Evolutionary conservation across 2,113 vertebrate genomes (phyloP).

Genomic region (Catharus bicknelli): DNA sequence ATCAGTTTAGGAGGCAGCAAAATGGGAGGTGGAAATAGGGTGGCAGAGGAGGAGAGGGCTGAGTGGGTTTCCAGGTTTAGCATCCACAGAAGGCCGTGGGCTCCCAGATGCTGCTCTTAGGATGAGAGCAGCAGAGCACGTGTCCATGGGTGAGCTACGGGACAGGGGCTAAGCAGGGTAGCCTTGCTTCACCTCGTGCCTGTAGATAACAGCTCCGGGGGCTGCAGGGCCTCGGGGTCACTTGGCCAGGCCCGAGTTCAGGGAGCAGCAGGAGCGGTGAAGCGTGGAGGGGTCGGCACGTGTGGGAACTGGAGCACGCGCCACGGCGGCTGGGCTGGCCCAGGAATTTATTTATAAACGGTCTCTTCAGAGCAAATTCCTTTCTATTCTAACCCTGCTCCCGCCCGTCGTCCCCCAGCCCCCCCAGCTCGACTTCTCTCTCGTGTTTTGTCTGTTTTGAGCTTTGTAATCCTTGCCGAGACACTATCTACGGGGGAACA

Average conservation of each 20-base stretch:
- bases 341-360: conserved; percentile 80
- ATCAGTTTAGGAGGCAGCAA: not conserved
- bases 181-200: not conserved
- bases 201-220: not conserved
- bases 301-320: conserved; percentile 75
- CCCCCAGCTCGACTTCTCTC: conserved; percentile 71
- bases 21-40: not conserved
- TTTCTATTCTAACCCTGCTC: conserved; percentile 79
- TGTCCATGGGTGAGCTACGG: not conserved
- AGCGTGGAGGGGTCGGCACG: conserved; percentile 67
- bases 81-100: not conserved
- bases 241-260: conserved; percentile 23
- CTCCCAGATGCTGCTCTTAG: not conserved
- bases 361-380: conserved; percentile 80
- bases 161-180: not conserved
- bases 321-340: conserved; percentile 63
- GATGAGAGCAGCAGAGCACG: not conserved
- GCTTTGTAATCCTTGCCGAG: conserved; percentile 84
- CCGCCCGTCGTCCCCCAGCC: conserved; percentile 61
- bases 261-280: not conserved
- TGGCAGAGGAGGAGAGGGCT: not conserved
- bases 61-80: not conserved
- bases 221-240: conserved; percentile 54
- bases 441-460: conserved; percentile 82
- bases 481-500: conserved; percentile 85